A percentile compares a stretch with the other conserved stretches of the same genome.
These are phyloP conservation scores for Misgurnus mizolepis DNA, from an alignment of 2,113 vertebrate genomes.

Conservation along the genomic window DNA sequence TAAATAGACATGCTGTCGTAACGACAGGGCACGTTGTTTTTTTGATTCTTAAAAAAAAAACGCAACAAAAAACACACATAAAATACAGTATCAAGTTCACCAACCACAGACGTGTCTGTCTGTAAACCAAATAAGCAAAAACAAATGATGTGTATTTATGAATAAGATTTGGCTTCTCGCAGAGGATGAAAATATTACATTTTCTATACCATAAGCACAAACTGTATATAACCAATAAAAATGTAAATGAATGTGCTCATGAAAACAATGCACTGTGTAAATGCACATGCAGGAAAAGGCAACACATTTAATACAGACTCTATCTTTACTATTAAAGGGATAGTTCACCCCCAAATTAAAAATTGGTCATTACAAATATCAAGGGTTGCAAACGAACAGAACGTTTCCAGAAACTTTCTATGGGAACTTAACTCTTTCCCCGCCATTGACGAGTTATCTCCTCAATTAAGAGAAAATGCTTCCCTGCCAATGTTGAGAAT, in stretches of 20 bases:
- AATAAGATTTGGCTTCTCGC: neutral
- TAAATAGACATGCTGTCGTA: slow-evolving; percentile 36
- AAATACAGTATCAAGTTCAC: neutral
- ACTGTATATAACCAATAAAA: no score
- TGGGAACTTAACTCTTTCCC: no score
- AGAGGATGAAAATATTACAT: neutral
- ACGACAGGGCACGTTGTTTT: slow-evolving; percentile 8
- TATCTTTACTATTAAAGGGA: neutral
- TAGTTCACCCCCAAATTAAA: no score
- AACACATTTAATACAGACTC: neutral
- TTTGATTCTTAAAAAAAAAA: neutral
- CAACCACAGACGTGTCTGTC: neutral
- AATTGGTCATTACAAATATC: neutral
- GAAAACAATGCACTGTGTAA: neutral
- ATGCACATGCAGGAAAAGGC: neutral
- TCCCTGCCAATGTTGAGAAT: no score
- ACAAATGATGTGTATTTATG: neutral
- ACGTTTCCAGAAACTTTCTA: no score
- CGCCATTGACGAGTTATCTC: no score
- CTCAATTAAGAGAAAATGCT: no score
- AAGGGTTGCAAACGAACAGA: neutral
- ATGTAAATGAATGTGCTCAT: neutral
- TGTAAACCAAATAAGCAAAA: slow-evolving; percentile 4
- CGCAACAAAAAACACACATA: neutral
- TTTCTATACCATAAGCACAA: neutral